Base-by-base conservation (phyloP, 1,140 invertebrate genomes). In the Eurosta solidaginis region DNA sequence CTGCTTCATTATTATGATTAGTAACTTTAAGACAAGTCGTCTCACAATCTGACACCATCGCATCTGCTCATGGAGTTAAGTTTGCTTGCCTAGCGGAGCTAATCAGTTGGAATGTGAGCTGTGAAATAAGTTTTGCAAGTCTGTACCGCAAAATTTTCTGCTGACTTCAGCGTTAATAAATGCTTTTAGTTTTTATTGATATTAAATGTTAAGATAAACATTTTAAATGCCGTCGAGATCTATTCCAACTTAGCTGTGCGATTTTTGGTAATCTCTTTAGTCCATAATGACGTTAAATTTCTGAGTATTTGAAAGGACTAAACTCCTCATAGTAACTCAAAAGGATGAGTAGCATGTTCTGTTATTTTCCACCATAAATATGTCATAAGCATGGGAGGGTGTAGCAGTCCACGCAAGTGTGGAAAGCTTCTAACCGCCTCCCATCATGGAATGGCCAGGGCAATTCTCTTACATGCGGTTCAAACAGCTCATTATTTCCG, bases 1-100 rank as follows among this genome's bases (percentile, higher is more conserved):
- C 59, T 33, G 59, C 33, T 68, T 68, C 59, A 68, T 68, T n/a
- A n/a, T n/a, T 68, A 68, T 33, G 59, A 42, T 68, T 68, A 68
- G 59, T 68, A 68, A 68, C 33, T 68, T 68, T 68, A 40, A 68
- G 59, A 68, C 59, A 68, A 68, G 59, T 68, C 59, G 33, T 6
- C 59, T 68, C 59, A 12, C 17, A 20, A 10, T 2, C n/a, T 27
- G 12, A 59, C 33, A 40, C 59, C 59, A 20, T n/a, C n/a, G n/a
- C 59, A 40, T 29, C 6, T 68, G 29, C n/a, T 6, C 20, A 9
- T 10, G 22, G 29, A 63, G 33, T 29, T 68, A n/a, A 40, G 40
- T 1, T 40, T 40, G 4, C 40, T 42, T 40, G 2, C 27, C 33
- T 22, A 7, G 33, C 22, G 14, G 29, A 3, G 59, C 33, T 68